A percentile compares a stretch with the other conserved stretches of the same genome.
These are phyloP conservation scores for Rhingia rostrata DNA, from an alignment of 2,888 invertebrate genomes.

Conservation along the genomic window DNA sequence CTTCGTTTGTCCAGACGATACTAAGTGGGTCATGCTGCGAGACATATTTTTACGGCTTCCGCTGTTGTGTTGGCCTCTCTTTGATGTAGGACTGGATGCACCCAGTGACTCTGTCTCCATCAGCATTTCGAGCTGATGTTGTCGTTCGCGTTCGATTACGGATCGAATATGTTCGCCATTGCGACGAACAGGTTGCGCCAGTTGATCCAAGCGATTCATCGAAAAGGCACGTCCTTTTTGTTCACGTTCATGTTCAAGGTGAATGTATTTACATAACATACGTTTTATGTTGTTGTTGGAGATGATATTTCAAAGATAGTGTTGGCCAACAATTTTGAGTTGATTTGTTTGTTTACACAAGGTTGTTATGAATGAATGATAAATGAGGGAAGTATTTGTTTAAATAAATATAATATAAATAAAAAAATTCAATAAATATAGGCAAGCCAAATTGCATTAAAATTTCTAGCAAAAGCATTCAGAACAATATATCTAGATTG, in stretches of 20 bases:
- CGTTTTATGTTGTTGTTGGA: conserved; percentile 55
- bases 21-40: conserved; percentile 89
- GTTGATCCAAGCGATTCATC: conserved; percentile 95
- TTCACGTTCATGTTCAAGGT: background rate
- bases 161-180: conserved; percentile 83
- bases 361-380: conserved; percentile 70
- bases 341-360: conserved; percentile 55
- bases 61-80: conserved; percentile 75
- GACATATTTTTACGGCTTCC: conserved; percentile 84
- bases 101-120: conserved; percentile 81
- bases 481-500: conserved; percentile 45
- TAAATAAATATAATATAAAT: conserved; percentile 65
- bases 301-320: background rate
- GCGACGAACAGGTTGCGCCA: conserved; percentile 88
- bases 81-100: conserved; percentile 70
- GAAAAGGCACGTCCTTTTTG: conserved; percentile 93
- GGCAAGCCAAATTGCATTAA: conserved; percentile 68
- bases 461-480: conserved; percentile 71
- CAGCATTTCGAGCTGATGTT: conserved; percentile 81
- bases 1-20: conserved; percentile 74
- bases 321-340: conserved; percentile 38
- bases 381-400: conserved; percentile 69
- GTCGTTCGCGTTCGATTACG: conserved; percentile 82
- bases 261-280: conserved; percentile 30
- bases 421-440: conserved; percentile 62